Evolutionary conservation across 2,888 invertebrate genomes (phyloP).

Genomic region (Hirtodrosophila trivittata): DNA sequence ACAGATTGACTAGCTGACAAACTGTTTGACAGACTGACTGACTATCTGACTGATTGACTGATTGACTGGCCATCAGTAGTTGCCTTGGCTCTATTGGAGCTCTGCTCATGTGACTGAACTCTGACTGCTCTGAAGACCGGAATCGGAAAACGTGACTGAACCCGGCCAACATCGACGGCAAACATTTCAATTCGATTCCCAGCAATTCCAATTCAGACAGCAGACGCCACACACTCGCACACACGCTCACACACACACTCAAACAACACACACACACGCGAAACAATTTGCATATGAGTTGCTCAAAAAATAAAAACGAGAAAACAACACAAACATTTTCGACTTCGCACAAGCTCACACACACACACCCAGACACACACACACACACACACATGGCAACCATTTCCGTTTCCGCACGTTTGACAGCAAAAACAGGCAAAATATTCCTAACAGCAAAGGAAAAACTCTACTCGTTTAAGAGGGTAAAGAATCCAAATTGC

Average conservation of each 20-base stretch:
- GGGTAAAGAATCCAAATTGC: neutral
- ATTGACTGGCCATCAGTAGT: constrained; percentile 52
- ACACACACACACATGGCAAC: constrained; percentile 46
- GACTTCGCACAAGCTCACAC: constrained; percentile 17
- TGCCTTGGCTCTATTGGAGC: constrained; percentile 10
- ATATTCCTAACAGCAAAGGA: constrained; percentile 20
- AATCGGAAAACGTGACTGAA: constrained; percentile 62
- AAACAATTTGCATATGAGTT: constrained; percentile 72
- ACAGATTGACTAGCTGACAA: constrained; percentile 31
- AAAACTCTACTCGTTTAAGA: constrained; percentile 4
- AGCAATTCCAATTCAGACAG: constrained; percentile 69
- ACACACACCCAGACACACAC: constrained; percentile 27
- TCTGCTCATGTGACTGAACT: constrained; percentile 56
- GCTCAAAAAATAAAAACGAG: constrained; percentile 22
- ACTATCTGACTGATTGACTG: constrained; percentile 62
- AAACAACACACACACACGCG: constrained; percentile 14
- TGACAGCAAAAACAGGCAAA: constrained; percentile 62
- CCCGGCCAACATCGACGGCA: constrained; percentile 67
- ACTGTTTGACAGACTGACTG: constrained; percentile 53
- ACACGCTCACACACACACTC: constrained; percentile 25
- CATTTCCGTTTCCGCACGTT: constrained; percentile 79
- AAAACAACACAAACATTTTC: constrained; percentile 55
- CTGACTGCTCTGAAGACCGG: constrained; percentile 37
- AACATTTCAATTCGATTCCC: constrained; percentile 77
- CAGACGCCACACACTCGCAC: constrained; percentile 35